These are phyloP conservation scores for Rattus rattus DNA, from an alignment of 2,113 vertebrate species.

Conservation along the genomic window DNA sequence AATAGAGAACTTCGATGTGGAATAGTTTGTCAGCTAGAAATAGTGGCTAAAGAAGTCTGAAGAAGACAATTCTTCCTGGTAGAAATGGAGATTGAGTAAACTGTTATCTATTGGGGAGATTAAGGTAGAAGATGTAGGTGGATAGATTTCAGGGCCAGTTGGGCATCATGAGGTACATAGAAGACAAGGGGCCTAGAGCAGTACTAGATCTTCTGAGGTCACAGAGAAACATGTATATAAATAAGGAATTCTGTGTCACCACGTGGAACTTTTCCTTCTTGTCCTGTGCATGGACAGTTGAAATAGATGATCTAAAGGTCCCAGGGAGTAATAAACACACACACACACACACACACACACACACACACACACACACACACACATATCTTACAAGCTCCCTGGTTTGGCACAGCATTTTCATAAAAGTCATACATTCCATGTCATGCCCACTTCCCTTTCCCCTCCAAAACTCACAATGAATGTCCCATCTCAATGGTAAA, in stretches of 20 bases:
- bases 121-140: background rate
- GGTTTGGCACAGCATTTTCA: background rate
- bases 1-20: background rate
- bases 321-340: background rate
- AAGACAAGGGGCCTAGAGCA: background rate
- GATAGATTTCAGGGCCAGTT: background rate
- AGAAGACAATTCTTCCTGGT: constrained; percentile 19
- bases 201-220: background rate
- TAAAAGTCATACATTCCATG: background rate
- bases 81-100: background rate
- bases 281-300: constrained; percentile 1
- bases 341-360: too few relatives aligned
- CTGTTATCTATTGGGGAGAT: background rate
- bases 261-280: background rate
- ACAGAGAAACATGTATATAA: background rate
- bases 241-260: background rate
- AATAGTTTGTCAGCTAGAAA: constrained; percentile 28
- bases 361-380: too few relatives aligned
- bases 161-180: background rate
- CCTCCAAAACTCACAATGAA: background rate
- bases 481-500: background rate
- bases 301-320: constrained; percentile 11
- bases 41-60: background rate
- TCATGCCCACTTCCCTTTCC: background rate
- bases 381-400: background rate